Base-by-base conservation (phyloP, 2,888 invertebrate genomes). In the Mythimna albipuncta region DNA sequence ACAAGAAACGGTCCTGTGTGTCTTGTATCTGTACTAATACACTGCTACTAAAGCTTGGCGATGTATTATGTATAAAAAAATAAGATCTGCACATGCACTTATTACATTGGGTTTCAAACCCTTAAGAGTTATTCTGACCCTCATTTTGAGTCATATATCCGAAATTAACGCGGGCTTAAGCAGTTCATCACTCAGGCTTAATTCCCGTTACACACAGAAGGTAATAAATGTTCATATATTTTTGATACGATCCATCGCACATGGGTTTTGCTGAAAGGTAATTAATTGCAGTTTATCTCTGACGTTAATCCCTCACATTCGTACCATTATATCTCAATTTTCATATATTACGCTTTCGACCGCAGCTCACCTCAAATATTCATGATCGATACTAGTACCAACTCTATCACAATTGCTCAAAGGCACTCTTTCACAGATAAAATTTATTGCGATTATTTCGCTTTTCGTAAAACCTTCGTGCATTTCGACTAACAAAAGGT, bases 241-340 rank as follows among this genome's bases (percentile, higher is more conserved):
- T 72, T 69, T 79, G 16, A 35, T 66, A 19, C 10, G 26, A 70
- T 75, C 21, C 68, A 72, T 62, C 57, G 57, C 69, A 62, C 67
- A 66, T 77, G 70, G 55, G 58, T 69, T 61, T 75, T 68, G 70
- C 62, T 59, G 66, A 64, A 52, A 47, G n/a, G 21, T 63, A 70
- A 82, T 85, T 77, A 71, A 85, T 84, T 73, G 63, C 47, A 69
- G 65, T 82, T 77, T 75, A 77, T 75, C 69, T 73, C n/a, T 66
- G 66, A 66, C 82, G 50, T 58, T 77, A 57, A 77, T 69, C 63
- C 52, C 52, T 55, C 32, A 11, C 44, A 59, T 64, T 55, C n/a
- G 21, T 47, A 5, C 57, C 68, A 65, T 41, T 63, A 38, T 59
- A 61, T 55, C 64, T 35, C 41, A 59, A 67, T 77, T 69, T 76